Evolutionary conservation across 2,797 vertebrate genomes (phyloP), one percentile per base, ranked within the genome.

Genomic region (Phalloptychus januarius): DNA sequence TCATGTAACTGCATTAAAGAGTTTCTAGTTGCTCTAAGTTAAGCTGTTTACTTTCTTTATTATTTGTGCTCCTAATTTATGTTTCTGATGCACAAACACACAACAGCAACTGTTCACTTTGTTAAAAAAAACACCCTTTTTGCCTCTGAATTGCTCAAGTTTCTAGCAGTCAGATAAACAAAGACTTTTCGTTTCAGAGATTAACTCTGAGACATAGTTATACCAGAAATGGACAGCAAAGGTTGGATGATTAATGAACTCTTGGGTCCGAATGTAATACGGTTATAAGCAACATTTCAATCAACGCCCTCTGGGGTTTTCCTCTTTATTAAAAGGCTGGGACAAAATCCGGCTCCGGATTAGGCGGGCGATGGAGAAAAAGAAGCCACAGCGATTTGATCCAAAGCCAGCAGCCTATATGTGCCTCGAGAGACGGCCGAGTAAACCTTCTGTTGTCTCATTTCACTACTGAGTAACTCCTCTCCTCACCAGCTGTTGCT

Each of bases 231-330:
- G 76, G 54, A 44, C 79, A 10, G 77, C 52, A 7, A 63, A 40
- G 25, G 75, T 4, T 86, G 80, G 79, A 85, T 76, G 83, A 86
- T 85, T 71, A 86, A 90, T 80, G 36, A 83, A 75, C 44, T 75
- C 28, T 36, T 0, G 8, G 65, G 67, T 58, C 25, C 65, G 38
- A 72, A 48, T 75, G 83, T 71, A 79, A 80, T 71, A 44, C 31
- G 3, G 65, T 80, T 85, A 81, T 80, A 45, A 79, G 75, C 45
- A 23, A 81, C 74, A 38, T 70, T 75, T 76, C 77, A 73, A 79
- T 83, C 72, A 20, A 81, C 81, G 25, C 81, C 82, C 61, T 42
- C 79, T 50, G 80, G 63, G 46, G 42, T 61, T 81, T 78, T 70
- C 45, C 48, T 40, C 45, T 71, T 79, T 44, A 13, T 16, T 77